phyloP scores from a whole-genome alignment of 2,888 invertebrate genomes.

The Leucophora obtusa region DNA sequence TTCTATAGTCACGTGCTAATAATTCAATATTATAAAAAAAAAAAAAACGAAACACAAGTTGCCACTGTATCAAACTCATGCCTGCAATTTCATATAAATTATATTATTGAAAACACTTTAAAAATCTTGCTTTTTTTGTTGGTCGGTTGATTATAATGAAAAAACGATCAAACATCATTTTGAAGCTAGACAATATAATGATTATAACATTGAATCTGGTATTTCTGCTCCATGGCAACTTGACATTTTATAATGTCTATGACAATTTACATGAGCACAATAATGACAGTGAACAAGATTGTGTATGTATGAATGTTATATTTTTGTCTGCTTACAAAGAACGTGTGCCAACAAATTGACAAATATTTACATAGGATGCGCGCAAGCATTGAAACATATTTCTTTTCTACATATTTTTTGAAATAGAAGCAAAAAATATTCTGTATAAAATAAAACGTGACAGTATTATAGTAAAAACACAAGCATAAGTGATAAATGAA shows the following conservation, averaged over 20 bases:
- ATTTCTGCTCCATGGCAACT: neutral
- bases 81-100: neutral
- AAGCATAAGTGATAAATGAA: neutral
- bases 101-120: slow-evolving; percentile 38
- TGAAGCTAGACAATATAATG: slow-evolving; percentile 12
- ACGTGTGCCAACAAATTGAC: slow-evolving; percentile 76
- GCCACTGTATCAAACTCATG: neutral
- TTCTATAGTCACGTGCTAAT: slow-evolving; percentile 57
- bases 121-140: slow-evolving; percentile 24
- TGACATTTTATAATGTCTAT: slow-evolving; percentile 50
- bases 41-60: slow-evolving; percentile 14
- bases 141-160: slow-evolving; percentile 8
- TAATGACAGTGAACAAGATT: slow-evolving; percentile 51
- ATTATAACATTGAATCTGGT: slow-evolving; percentile 21
- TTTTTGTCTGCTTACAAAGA: slow-evolving; percentile 56
- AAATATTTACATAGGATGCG: slow-evolving; percentile 76
- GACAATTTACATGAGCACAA: slow-evolving; percentile 58
- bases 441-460: slow-evolving; percentile 58
- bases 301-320: neutral
- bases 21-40: slow-evolving; percentile 52
- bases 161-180: slow-evolving; percentile 7
- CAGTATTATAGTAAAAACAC: slow-evolving; percentile 44
- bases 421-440: slow-evolving; percentile 12
- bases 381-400: neutral
- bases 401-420: neutral